Base-by-base conservation (phyloP, 1,140 invertebrate genomes). In the Drosophila novamexicana region DNA sequence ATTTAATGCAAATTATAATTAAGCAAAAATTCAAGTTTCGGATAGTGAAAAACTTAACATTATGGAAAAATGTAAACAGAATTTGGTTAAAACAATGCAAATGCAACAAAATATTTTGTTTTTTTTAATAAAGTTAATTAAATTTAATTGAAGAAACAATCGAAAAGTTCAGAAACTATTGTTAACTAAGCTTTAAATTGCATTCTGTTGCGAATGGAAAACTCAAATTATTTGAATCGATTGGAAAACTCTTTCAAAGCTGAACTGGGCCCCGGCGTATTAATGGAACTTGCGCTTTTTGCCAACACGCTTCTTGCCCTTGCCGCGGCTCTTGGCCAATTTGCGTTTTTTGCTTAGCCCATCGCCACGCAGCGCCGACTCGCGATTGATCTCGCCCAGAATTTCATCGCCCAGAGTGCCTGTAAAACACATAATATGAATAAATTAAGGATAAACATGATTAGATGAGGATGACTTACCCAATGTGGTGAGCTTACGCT, bases 361-460 rank as follows among this genome's bases (percentile, higher is more conserved):
- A 54, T 91, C 92, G 3, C 92, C 93, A 16, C 93, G 79, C 69
- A 91, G 58, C 12, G 82, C 73, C 0, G 91, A 81, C 49, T 92
- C 91, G 16, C 92, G 91, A 61, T 91, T 93, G 22, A 93, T 93
- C 70, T 94, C 93, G 29, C 94, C 94, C 74, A 96, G 96, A 18
- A 98, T 94, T 93, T 98, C 97, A 92, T 96, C 95, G 58, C 96
- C 97, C 61, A 98, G 93, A 74, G 94, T 94, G 8, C 90, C 91
- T 92, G 58, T 7, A 1, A 9, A 57, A 9, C 22, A 29, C 5
- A 29, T 4, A 29, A 29, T 29, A 29, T 29, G 22, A 4, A 29
- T 29, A 0, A 5, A 22, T 22, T 3, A 29, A 29, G 4, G 22
- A 6, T 29, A 29, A 29, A 5, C 1, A 18, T 18, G 18, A 18